Percentiles rank a stretch among this genome's conserved stretches.
Conservation (phyloP, 2,113 vertebrate genomes). For the Larimichthys crocea region DNA sequence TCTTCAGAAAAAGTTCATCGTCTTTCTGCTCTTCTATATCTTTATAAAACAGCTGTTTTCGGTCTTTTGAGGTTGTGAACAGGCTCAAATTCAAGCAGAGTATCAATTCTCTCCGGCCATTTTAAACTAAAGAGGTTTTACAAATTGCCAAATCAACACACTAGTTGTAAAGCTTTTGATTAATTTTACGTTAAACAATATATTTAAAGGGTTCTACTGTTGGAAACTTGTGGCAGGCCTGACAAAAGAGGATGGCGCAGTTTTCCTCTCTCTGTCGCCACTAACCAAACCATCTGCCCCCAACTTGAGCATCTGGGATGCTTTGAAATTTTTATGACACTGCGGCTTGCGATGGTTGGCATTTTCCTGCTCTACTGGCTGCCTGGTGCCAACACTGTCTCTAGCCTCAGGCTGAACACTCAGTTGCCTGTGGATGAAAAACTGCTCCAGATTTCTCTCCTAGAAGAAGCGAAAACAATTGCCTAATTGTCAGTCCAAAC, state of each 20-base stretch:
- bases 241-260: slow-evolving; percentile 31
- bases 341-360: slow-evolving; percentile 37
- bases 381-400: slow-evolving; percentile 7
- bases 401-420: slow-evolving; percentile 33
- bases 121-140: background rate
- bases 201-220: background rate
- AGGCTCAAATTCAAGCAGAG: background rate
- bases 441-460: background rate
- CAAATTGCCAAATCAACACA: slow-evolving; percentile 25
- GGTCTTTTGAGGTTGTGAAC: background rate
- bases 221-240: slow-evolving; percentile 45
- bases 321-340: slow-evolving; percentile 57
- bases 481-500: background rate
- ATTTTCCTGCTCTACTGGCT: slow-evolving; percentile 50
- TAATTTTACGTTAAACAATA: slow-evolving; percentile 22
- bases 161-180: slow-evolving; percentile 14
- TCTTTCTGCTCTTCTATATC: slow-evolving; percentile 4
- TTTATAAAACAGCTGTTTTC: background rate
- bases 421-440: slow-evolving; percentile 22
- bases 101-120: background rate
- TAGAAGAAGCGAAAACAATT: slow-evolving; percentile 11
- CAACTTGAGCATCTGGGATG: slow-evolving; percentile 43
- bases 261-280: slow-evolving; percentile 17
- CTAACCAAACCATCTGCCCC: slow-evolving; percentile 35
- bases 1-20: background rate